These are phyloP conservation scores for Lepus europaeus DNA, from an alignment of 2,113 vertebrate species.

Conservation along the genomic window DNA sequence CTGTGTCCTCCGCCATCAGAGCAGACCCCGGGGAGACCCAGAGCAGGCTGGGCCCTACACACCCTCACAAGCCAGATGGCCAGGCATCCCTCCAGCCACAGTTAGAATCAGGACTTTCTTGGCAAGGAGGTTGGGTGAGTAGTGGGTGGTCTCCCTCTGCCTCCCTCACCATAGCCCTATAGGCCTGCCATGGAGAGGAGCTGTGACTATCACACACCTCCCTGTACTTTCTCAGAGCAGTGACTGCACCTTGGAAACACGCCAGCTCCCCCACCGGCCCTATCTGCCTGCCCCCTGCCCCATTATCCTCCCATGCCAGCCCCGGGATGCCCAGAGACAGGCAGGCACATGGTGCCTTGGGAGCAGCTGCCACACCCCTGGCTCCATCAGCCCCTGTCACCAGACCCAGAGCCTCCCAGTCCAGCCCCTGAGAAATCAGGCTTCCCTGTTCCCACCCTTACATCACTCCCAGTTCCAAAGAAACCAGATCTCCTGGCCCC, in stretches of 20 bases:
- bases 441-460: conserved; percentile 42
- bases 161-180: neutral
- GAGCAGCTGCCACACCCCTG: neutral
- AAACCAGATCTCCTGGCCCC: conserved; percentile 55
- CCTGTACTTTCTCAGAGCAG: no score
- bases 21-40: neutral
- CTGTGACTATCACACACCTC: neutral
- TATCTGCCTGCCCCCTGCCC: neutral
- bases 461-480: neutral
- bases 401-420: neutral
- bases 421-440: conserved; percentile 16
- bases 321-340: neutral
- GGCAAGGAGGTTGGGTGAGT: neutral
- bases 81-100: neutral
- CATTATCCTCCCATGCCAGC: neutral
- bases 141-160: neutral
- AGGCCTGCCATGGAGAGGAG: neutral
- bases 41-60: neutral
- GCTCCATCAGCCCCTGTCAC: neutral
- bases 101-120: neutral
- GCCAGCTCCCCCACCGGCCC: neutral
- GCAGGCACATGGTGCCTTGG: neutral
- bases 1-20: neutral
- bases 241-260: neutral
- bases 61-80: neutral